Conservation (phyloP, 2,888 invertebrate species). For the Ypsolopha scabrella region DNA sequence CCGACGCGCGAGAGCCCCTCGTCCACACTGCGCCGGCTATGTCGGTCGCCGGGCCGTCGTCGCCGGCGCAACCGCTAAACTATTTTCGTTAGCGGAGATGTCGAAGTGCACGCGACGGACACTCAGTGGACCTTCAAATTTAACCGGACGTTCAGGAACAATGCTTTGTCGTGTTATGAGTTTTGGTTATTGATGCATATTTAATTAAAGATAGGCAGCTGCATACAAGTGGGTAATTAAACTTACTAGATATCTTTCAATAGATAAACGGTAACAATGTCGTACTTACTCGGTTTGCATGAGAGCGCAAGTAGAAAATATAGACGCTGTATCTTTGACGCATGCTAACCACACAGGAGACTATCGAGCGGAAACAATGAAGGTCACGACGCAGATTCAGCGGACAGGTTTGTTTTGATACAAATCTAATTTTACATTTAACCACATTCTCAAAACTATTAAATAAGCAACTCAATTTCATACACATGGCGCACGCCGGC, state of each 20-base stretch:
- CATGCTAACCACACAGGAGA: too few relatives aligned
- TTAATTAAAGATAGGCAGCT: too few relatives aligned
- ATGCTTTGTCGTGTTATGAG: background rate
- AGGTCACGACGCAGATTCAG: conserved; percentile 13
- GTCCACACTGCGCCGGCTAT: conserved; percentile 61
- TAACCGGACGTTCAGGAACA: conserved; percentile 5
- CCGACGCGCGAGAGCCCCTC: conserved; percentile 63
- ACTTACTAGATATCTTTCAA: too few relatives aligned
- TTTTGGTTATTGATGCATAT: too few relatives aligned
- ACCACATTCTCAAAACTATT: too few relatives aligned
- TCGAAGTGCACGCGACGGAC: conserved; percentile 58
- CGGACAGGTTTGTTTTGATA: background rate
- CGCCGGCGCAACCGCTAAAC: conserved; percentile 37
- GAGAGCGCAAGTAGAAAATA: too few relatives aligned
- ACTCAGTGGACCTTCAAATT: conserved; percentile 51
- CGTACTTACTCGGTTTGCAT: too few relatives aligned
- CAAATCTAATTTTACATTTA: background rate
- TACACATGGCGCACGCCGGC: too few relatives aligned
- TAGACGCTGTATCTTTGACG: too few relatives aligned
- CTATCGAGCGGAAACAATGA: conserved; percentile 20
- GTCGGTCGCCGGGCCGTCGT: conserved; percentile 63
- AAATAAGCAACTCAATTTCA: too few relatives aligned
- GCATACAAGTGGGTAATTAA: too few relatives aligned
- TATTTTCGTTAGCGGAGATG: conserved; percentile 67
- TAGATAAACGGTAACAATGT: too few relatives aligned